phyloP scores from a whole-genome alignment of 2,113 vertebrate species.

The Lepus timidus region DNA sequence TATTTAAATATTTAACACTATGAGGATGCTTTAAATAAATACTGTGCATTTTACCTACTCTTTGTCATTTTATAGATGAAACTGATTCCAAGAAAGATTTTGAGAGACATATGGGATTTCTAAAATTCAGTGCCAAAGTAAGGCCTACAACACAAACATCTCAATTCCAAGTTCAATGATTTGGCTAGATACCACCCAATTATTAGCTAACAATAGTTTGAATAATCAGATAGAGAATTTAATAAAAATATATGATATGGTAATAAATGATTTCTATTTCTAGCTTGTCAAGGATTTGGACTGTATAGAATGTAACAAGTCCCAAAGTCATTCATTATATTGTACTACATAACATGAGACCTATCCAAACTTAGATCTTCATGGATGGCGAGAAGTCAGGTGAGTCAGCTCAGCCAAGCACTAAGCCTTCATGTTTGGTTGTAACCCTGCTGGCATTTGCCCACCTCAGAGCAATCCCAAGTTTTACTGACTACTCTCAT shows the following conservation, averaged over 20 bases:
- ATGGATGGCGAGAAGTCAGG: constrained; percentile 80
- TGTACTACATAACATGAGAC: constrained; percentile 46
- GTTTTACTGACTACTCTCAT: not conserved
- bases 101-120: not conserved
- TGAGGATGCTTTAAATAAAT: constrained; percentile 12
- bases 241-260: constrained; percentile 79
- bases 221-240: constrained; percentile 76
- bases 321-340: constrained; percentile 67
- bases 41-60: not conserved
- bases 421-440: constrained; percentile 82
- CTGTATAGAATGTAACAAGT: constrained; percentile 73
- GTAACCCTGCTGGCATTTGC: constrained; percentile 75
- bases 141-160: not conserved
- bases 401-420: constrained; percentile 86
- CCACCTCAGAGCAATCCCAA: constrained; percentile 59
- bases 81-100: not conserved
- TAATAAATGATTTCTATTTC: constrained; percentile 81
- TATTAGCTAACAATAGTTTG: constrained; percentile 76
- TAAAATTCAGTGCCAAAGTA: not conserved
- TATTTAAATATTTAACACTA: constrained; percentile 23
- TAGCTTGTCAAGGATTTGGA: constrained; percentile 80
- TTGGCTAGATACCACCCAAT: constrained; percentile 40
- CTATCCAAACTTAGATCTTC: constrained; percentile 58
- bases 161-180: not conserved
- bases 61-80: constrained; percentile 5